A percentile compares a stretch with the other conserved stretches of the same genome.
Conservation (phyloP, 1,140 invertebrate species). For the Drosophila paulistorum region DNA sequence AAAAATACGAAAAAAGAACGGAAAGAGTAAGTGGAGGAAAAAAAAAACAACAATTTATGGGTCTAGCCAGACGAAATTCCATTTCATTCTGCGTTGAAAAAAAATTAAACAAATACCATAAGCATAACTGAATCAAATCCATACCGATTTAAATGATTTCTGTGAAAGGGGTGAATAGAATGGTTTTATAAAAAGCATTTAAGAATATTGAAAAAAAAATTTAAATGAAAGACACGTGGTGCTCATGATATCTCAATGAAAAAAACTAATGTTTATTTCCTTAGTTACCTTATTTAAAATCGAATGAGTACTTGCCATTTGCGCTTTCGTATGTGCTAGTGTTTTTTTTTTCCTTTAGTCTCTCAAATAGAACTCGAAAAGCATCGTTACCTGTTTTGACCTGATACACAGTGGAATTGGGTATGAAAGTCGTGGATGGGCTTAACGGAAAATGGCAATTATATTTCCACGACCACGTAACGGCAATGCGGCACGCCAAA, state of each 20-base stretch:
- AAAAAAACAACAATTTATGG: background rate
- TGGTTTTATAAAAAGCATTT: no score
- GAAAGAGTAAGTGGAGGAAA: background rate
- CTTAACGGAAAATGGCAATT: slow-evolving; percentile 12
- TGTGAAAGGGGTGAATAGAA: no score
- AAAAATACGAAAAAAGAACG: slow-evolving; percentile 29
- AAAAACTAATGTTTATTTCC: no score
- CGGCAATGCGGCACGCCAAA: slow-evolving; percentile 65
- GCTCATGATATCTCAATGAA: no score
- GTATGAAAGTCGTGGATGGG: background rate
- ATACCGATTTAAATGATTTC: no score
- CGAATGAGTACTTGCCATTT: no score
- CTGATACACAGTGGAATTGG: background rate
- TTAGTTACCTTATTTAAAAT: no score
- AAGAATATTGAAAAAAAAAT: no score
- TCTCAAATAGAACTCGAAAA: background rate
- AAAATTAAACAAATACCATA: background rate
- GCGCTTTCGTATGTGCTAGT: no score
- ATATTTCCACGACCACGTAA: slow-evolving; percentile 44
- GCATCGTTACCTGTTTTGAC: background rate
- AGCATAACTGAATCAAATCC: background rate
- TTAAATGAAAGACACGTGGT: no score
- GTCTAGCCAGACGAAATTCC: background rate
- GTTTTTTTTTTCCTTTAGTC: no score
- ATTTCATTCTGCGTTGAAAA: background rate